Conservation (phyloP, 2,888 invertebrate species). For the Drosophila longiperda region DNA sequence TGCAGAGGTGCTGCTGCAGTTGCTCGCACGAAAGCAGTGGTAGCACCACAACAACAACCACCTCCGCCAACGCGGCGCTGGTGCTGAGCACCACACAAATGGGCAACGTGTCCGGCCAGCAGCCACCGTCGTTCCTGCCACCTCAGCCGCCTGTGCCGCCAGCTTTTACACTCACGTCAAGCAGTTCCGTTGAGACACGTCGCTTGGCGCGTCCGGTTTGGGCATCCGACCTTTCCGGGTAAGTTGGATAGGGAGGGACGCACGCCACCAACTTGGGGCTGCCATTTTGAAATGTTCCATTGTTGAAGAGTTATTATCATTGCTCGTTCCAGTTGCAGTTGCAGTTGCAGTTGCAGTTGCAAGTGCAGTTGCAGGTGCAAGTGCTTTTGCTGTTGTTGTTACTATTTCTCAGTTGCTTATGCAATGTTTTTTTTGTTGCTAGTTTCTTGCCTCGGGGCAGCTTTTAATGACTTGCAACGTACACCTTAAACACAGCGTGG, state of each 20-base stretch:
- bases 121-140: conserved; percentile 12
- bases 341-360: conserved; percentile 15
- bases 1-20: conserved; percentile 63
- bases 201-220: conserved; percentile 86
- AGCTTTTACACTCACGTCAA: conserved; percentile 65
- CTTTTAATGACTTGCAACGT: conserved; percentile 75
- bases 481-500: conserved; percentile 58
- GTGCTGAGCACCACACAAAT: conserved; percentile 22
- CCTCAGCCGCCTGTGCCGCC: conserved; percentile 9
- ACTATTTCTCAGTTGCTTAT: conserved; percentile 27
- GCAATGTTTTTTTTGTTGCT: conserved; percentile 39
- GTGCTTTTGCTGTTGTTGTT: conserved; percentile 37
- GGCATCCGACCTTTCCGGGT: conserved; percentile 89
- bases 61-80: conserved; percentile 54
- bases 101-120: conserved; percentile 26
- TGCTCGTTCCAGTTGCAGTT: conserved; percentile 47
- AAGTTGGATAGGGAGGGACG: conserved; percentile 83
- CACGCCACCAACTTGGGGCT: conserved; percentile 26
- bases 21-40: conserved; percentile 70
- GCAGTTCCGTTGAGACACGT: conserved; percentile 74
- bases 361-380: conserved; percentile 11
- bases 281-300: conserved; percentile 54
- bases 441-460: conserved; percentile 64
- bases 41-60: conserved; percentile 79
- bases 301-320: conserved; percentile 68